phyloP scores from a whole-genome alignment of 2,797 vertebrate genomes.

The Brachyalestes nurse region DNA sequence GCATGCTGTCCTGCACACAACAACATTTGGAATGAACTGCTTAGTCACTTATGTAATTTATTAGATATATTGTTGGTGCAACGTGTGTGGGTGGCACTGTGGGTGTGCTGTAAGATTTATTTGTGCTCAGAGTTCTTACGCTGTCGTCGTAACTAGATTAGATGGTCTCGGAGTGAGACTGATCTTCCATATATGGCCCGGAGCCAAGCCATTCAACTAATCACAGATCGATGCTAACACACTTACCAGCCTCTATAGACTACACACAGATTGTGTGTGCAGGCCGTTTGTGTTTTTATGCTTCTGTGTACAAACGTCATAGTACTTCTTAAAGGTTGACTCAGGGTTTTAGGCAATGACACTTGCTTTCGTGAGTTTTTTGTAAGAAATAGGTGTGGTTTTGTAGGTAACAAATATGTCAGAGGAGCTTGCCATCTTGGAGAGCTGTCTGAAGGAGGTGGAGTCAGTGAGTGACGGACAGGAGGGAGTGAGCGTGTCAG shows the following conservation, averaged over 20 bases:
- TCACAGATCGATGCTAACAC: constrained; percentile 57
- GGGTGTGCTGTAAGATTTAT: constrained; percentile 37
- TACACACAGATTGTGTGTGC: constrained; percentile 15
- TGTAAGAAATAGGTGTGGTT: background rate
- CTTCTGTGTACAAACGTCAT: background rate
- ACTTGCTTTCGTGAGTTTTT: background rate
- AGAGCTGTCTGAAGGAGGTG: constrained; percentile 90
- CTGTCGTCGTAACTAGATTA: constrained; percentile 67
- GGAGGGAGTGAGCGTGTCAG: constrained; percentile 85
- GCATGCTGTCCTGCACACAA: background rate
- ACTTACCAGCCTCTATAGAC: constrained; percentile 34
- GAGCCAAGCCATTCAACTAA: constrained; percentile 55
- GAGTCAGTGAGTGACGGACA: constrained; percentile 82
- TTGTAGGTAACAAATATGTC: constrained; percentile 97
- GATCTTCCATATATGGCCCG: constrained; percentile 50
- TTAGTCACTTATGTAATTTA: constrained; percentile 5
- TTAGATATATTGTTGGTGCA: background rate
- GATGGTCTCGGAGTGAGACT: constrained; percentile 60
- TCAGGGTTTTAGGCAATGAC: background rate
- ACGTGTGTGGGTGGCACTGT: constrained; percentile 27
- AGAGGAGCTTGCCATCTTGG: constrained; percentile 90
- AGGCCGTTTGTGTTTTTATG: background rate
- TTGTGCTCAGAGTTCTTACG: constrained; percentile 28
- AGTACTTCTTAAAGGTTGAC: background rate
- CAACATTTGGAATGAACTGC: background rate